Evolutionary conservation across 2,888 invertebrate genomes (phyloP), one percentile per base, ranked within the genome.

Genomic region (Helicoverpa assulta): DNA sequence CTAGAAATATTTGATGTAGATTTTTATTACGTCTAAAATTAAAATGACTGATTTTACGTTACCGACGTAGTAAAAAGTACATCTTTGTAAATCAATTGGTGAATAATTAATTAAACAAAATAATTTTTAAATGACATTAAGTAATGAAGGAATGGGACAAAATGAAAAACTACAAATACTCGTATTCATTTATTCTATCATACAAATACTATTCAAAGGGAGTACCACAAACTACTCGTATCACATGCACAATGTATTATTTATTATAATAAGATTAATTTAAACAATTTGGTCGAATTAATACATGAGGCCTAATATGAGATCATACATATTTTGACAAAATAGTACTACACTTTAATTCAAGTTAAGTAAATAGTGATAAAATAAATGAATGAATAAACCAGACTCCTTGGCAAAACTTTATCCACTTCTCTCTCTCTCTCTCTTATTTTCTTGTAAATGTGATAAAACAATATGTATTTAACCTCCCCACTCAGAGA

Each of bases 281-380:
- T 59, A 43, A 54, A 54, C 33, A 43, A 29, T 67, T 62, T 67
- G 67, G 73, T 73, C 14, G 18, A 62, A 62, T 40, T 26, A 51
- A 51, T 57, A 73, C 53, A 56, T 53, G 63, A 14, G 63, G 52
- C 53, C 59, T 37, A 73, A 61, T 47, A 50, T 51, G 59, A 73
- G 68, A 78, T 76, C 76, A 60, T 47, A 57, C 2, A 62, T 60
- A 68, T 73, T 78, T 5, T 57, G 72, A 62, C 54, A 63, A 8
- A 33, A 43, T 33, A 43, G 40, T 40, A 43, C 43, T 14, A 3
- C 0, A 43, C 2, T 26, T 12, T 14, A 10, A 33, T 33, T 33
- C 2, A 33, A 6, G 33, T 33, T 33, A 16, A n/a, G 1, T n/a
- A 47, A 47, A 47, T n/a, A 47, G 4, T 47, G 47, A 47, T 47